Evolutionary conservation across 2,888 invertebrate genomes (phyloP), one percentile per base, ranked within the genome.

Genomic region (Endomychus coccineus): DNA sequence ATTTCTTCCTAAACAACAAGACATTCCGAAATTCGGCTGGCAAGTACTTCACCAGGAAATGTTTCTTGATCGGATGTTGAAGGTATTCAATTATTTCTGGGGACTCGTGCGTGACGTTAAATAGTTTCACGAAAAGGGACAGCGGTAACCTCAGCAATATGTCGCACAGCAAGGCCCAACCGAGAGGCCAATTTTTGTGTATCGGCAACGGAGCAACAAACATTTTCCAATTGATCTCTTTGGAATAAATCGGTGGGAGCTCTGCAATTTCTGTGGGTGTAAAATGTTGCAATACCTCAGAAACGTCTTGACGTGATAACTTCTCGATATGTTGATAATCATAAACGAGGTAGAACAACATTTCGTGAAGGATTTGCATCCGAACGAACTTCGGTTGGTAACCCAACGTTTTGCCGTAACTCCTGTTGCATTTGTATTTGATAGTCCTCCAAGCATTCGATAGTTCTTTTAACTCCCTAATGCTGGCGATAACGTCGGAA

Each of bases 91-190:
- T 59, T 4, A 86, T 52, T 5, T 73, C 75, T 0, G 75, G 69
- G 7, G 79, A 67, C 19, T 68, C 54, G 46, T 69, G 75, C 3
- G 71, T 64, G 11, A 81, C 62, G 42, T 76, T 77, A 45, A 78
- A 71, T 7, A 85, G 55, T 54, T 80, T 77, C 6, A 80, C 68
- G 45, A 84, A 79, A n/a, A 85, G 51, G 0, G 75, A 77, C 0
- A 87, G 56, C 0, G 87, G 88, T 51, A 87, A 66, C 1, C 80
- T 70, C 3, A 81, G 64, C 4, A 85, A 62, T 2, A 82, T 60
- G 55, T 88, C 86, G 45, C 77, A 74, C 42, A 84, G 66, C 32
- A 81, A 66, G 16, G 76, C 68, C 84, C 86, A 86, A 6, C 84
- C 83, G 4, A 55, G 23, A 1, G 69, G 68, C 67, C 76, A 80